Conservation (phyloP, 2,888 invertebrate genomes). For the Drosophila bunnanda region DNA sequence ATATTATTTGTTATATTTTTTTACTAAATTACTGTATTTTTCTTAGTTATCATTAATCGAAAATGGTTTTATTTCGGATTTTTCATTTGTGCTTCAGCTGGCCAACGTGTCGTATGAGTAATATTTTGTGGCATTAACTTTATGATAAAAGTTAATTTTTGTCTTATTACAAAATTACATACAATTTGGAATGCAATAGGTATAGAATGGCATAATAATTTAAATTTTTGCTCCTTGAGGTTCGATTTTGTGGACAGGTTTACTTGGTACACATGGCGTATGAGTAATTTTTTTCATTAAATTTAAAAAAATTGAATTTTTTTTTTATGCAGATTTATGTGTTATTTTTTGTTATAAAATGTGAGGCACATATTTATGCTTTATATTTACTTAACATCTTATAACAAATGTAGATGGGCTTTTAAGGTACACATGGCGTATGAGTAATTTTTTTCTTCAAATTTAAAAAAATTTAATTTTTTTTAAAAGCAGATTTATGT, state of each 20-base stretch:
- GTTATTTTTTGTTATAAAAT: background rate
- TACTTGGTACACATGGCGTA: slow-evolving; percentile 1
- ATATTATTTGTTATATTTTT: too few relatives aligned
- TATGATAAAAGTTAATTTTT: too few relatives aligned
- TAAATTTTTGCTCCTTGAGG: background rate
- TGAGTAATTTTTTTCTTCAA: slow-evolving; percentile 2
- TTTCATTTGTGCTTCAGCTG: background rate
- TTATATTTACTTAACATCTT: too few relatives aligned
- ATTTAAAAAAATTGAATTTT: background rate
- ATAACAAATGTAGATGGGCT: background rate
- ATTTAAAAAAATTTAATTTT: background rate
- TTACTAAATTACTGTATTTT: too few relatives aligned
- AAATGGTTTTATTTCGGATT: background rate
- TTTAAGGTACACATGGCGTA: slow-evolving; percentile 2
- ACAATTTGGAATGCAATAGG: background rate
- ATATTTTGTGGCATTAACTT: background rate
- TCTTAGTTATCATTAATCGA: background rate
- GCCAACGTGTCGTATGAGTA: slow-evolving; percentile 11
- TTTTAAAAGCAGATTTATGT: too few relatives aligned
- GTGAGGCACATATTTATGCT: too few relatives aligned
- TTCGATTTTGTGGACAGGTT: background rate
- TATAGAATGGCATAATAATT: background rate
- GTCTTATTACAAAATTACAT: background rate
- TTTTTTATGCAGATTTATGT: background rate
- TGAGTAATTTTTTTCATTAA: slow-evolving; percentile 7